phyloP scores from a whole-genome alignment of 2,113 vertebrate species.

The Suricata suricatta region DNA sequence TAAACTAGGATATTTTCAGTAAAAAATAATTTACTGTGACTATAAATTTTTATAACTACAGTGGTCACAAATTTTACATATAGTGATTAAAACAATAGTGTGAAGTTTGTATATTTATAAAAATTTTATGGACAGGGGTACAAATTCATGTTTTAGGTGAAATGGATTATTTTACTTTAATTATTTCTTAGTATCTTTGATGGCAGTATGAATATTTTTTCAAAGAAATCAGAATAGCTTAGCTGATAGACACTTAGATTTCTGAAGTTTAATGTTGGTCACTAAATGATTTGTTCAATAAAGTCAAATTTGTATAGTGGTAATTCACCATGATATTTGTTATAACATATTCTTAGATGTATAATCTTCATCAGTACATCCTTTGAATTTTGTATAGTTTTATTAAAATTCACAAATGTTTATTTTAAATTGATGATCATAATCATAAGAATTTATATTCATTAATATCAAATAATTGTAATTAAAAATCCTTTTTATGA shows the following conservation, averaged over 20 bases:
- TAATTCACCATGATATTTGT: background rate
- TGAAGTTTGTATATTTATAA: background rate
- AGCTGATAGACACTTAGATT: background rate
- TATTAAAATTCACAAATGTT: background rate
- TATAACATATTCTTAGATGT: background rate
- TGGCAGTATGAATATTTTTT: background rate
- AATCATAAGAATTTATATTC: background rate
- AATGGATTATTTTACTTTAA: background rate
- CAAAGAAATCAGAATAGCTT: background rate
- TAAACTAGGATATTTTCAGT: background rate
- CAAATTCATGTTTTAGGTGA: background rate
- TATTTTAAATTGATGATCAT: background rate
- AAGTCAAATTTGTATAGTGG: background rate
- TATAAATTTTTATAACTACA: background rate
- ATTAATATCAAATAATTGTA: slow-evolving; percentile 8
- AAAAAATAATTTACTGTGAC: slow-evolving; percentile 6
- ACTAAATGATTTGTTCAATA: background rate
- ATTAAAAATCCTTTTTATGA: background rate
- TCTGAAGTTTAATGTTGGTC: background rate
- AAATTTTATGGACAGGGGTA: background rate
- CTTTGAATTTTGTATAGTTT: background rate
- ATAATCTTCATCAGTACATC: background rate
- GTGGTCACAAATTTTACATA: background rate
- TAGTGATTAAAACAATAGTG: background rate
- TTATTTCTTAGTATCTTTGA: background rate